phyloP scores from a whole-genome alignment of 2,113 vertebrate genomes.

The Oophaga pumilio region DNA sequence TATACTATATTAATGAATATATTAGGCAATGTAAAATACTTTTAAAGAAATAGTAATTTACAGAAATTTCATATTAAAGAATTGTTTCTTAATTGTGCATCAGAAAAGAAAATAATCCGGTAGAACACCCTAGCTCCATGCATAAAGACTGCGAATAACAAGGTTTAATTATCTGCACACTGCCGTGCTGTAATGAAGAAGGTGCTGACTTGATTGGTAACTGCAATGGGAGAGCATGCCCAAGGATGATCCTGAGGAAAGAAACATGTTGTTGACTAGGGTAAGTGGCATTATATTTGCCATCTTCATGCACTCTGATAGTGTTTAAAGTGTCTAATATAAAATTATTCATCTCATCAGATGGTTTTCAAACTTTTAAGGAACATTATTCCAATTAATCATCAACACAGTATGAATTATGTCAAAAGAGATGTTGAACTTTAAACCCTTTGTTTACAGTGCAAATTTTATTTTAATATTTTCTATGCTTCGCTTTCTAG shows the following conservation, averaged over 20 bases:
- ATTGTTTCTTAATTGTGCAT: constrained; percentile 8
- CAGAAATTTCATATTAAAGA: neutral
- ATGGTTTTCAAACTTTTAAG: neutral
- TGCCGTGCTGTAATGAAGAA: constrained; percentile 18
- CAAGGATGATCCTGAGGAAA: neutral
- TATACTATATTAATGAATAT: neutral
- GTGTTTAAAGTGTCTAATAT: neutral
- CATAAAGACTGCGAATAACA: constrained; percentile 1
- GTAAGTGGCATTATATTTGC: neutral
- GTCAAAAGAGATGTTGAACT: neutral
- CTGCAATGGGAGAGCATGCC: constrained; percentile 17
- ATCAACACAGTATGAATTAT: neutral
- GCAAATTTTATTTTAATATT: no score
- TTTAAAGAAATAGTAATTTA: neutral
- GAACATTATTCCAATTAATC: neutral
- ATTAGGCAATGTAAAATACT: neutral
- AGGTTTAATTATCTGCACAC: constrained; percentile 6
- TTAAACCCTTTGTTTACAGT: no score
- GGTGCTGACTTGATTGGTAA: constrained; percentile 23
- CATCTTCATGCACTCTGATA: neutral
- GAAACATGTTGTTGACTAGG: constrained; percentile 16
- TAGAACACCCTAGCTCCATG: neutral
- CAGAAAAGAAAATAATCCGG: neutral
- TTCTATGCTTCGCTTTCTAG: no score
- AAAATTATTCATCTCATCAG: neutral